Evolutionary conservation across 2,888 invertebrate genomes (phyloP).

Genomic region (Carpatolechia fugitivella): DNA sequence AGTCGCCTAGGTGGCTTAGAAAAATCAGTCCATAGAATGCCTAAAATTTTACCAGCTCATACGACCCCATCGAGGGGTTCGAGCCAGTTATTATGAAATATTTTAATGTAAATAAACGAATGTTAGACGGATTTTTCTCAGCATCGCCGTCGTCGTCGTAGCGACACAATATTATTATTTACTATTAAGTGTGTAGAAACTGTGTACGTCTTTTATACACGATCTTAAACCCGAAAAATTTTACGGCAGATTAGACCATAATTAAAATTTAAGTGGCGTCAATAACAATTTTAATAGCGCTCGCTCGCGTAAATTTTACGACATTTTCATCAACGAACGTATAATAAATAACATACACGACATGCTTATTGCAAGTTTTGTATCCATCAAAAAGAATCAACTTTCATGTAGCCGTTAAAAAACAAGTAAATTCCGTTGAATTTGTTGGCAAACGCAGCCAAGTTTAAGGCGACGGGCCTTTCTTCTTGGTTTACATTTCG

Average conservation of each 20-base stretch:
- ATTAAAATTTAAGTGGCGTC: slow-evolving; percentile 23
- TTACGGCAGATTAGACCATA: slow-evolving; percentile 20
- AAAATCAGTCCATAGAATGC: not conserved
- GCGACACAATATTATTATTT: not conserved
- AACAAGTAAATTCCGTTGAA: not conserved
- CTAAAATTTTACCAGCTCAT: too few species aligned
- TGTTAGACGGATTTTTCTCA: not conserved
- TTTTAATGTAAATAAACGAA: not conserved
- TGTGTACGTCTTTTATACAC: not conserved
- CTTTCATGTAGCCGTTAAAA: slow-evolving; percentile 19
- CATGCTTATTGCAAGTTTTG: slow-evolving; percentile 15
- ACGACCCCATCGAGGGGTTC: too few species aligned
- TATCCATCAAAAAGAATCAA: not conserved
- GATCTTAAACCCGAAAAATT: slow-evolving; percentile 6
- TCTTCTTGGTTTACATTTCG: slow-evolving; percentile 1
- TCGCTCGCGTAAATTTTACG: slow-evolving; percentile 31
- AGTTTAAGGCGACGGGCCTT: not conserved
- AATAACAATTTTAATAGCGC: slow-evolving; percentile 25
- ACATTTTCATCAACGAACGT: slow-evolving; percentile 25
- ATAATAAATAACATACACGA: slow-evolving; percentile 26
- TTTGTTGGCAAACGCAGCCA: not conserved
- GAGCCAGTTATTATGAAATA: too few species aligned
- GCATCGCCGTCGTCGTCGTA: too few species aligned
- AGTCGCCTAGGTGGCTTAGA: not conserved
- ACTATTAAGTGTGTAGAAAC: not conserved